phyloP scores from a whole-genome alignment of 2,797 vertebrate species.

The Muscicapa comitata region DNA sequence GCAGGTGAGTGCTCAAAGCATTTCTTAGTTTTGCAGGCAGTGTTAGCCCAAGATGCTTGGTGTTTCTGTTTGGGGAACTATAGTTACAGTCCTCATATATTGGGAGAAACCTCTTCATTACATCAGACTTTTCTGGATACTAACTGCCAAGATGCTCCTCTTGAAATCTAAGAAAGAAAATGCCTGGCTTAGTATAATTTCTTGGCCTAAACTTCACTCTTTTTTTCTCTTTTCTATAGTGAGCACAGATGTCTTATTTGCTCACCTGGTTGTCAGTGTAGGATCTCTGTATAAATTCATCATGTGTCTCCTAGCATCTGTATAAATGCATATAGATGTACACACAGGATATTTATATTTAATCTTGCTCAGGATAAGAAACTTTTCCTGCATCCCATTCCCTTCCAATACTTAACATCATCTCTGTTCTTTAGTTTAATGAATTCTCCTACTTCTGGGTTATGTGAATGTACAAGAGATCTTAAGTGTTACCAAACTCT shows the following conservation, averaged over 20 bases:
- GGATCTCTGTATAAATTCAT: background rate
- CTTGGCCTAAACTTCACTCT: background rate
- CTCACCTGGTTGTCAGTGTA: background rate
- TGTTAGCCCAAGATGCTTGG: rapidly evolving
- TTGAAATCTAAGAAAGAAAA: background rate
- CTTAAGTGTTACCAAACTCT: background rate
- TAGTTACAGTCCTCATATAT: background rate
- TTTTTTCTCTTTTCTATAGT: background rate
- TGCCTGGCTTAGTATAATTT: background rate
- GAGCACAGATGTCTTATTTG: background rate
- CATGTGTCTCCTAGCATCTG: background rate
- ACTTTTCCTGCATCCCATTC: background rate
- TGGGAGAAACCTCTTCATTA: background rate
- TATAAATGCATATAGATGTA: rapidly evolving
- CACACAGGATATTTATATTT: background rate
- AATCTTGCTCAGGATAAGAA: background rate
- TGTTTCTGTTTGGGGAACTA: background rate
- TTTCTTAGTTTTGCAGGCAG: background rate
- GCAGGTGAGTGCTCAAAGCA: background rate
- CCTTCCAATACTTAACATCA: background rate
- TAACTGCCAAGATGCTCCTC: background rate
- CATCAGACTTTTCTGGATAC: background rate
- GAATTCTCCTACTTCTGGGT: background rate
- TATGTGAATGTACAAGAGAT: background rate
- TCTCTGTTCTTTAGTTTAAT: background rate